Percentiles rank a stretch among this genome's conserved stretches.
Conservation (phyloP, 2,113 vertebrate species). For the Forbesichthys agassizii region DNA sequence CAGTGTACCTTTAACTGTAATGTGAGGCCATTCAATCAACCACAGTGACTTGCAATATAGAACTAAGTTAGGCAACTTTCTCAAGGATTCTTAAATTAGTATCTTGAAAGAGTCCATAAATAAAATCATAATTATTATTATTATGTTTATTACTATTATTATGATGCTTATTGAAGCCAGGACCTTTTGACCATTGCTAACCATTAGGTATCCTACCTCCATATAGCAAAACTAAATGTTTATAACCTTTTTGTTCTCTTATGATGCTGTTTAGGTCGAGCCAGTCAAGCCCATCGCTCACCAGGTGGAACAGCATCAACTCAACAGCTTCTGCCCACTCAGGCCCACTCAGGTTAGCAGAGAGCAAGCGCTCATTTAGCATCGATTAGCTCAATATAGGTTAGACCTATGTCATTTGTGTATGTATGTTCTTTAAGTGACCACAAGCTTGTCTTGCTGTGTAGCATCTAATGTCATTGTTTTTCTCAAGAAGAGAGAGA, state of each 20-base stretch:
- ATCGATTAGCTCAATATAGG: conserved; percentile 25
- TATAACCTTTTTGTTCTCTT: neutral
- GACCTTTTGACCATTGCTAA: too few relatives aligned
- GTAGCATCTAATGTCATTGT: too few relatives aligned
- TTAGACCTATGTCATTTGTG: conserved; percentile 52
- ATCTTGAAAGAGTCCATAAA: too few relatives aligned
- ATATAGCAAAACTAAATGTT: neutral
- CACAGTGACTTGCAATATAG: too few relatives aligned
- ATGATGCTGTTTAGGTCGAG: conserved; percentile 39
- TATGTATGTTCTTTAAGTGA: neutral
- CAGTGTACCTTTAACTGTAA: too few relatives aligned
- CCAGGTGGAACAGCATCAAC: conserved; percentile 72
- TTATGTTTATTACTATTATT: too few relatives aligned
- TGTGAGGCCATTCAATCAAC: too few relatives aligned
- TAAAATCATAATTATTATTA: too few relatives aligned
- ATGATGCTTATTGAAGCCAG: too few relatives aligned
- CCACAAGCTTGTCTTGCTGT: neutral
- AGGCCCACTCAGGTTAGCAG: conserved; percentile 57
- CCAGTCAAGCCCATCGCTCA: conserved; percentile 63
- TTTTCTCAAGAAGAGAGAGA: neutral
- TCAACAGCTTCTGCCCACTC: conserved; percentile 55
- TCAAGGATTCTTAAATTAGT: too few relatives aligned
- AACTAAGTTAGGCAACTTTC: too few relatives aligned
- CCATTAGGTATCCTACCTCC: too few relatives aligned
- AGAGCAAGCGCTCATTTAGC: neutral